Evolutionary conservation across 1,140 invertebrate genomes (phyloP).

Genomic region (Lordiphosa collinella): DNA sequence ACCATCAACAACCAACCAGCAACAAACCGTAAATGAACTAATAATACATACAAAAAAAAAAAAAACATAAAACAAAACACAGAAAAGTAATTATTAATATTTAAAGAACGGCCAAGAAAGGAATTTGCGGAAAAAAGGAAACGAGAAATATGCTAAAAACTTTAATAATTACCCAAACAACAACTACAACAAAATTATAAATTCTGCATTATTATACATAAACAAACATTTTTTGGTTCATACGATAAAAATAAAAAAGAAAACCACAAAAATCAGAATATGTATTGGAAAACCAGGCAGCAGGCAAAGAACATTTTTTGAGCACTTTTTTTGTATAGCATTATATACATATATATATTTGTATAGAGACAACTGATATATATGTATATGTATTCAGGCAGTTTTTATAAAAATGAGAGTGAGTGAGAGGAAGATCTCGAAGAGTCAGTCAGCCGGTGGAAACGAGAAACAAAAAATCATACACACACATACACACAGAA

Average conservation of each 20-base stretch:
- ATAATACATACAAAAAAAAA: slow-evolving; percentile 27
- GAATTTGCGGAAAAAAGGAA: slow-evolving; percentile 33
- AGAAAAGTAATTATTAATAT: slow-evolving; percentile 70
- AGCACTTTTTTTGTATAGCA: slow-evolving; percentile 60
- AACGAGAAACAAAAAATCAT: slow-evolving; percentile 14
- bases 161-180: slow-evolving; percentile 37
- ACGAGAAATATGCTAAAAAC: slow-evolving; percentile 31
- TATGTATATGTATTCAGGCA: slow-evolving; percentile 40
- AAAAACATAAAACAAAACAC: slow-evolving; percentile 39
- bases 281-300: slow-evolving; percentile 56
- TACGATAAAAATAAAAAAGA: slow-evolving; percentile 64
- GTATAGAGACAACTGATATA: slow-evolving; percentile 47
- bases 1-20: slow-evolving; percentile 46
- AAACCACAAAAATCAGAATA: slow-evolving; percentile 31
- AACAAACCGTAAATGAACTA: slow-evolving; percentile 65
- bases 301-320: slow-evolving; percentile 47
- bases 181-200: slow-evolving; percentile 65
- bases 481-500: slow-evolving; percentile 31
- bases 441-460: slow-evolving; percentile 31
- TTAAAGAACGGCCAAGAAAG: slow-evolving; percentile 54
- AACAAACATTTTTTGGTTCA: slow-evolving; percentile 64
- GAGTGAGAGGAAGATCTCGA: slow-evolving; percentile 33
- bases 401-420: slow-evolving; percentile 40
- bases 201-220: slow-evolving; percentile 77
- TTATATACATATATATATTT: slow-evolving; percentile 29